Percentiles rank a stretch among this genome's conserved stretches.
These are phyloP conservation scores for Mormoops blainvillei DNA, from an alignment of 2,113 vertebrate species.

Conservation along the genomic window DNA sequence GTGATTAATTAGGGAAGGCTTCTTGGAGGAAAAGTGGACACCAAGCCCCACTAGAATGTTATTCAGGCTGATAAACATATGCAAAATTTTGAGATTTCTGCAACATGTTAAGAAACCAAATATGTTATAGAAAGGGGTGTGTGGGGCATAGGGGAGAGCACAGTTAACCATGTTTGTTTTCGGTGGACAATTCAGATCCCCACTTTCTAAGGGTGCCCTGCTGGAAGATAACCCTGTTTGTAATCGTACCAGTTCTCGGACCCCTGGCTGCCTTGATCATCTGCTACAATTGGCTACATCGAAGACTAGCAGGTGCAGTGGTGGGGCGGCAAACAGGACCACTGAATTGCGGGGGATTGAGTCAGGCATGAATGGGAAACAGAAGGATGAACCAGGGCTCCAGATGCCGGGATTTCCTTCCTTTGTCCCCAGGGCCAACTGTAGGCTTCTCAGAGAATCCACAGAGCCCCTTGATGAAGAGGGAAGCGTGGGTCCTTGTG, in stretches of 20 bases:
- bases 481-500: not conserved
- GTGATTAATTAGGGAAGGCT: not conserved
- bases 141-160: not conserved
- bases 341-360: not conserved
- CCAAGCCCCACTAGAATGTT: not conserved
- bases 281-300: constrained; percentile 74
- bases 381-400: not conserved
- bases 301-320: constrained; percentile 66
- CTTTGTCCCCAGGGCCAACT: not conserved
- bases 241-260: constrained; percentile 60
- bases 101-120: not conserved
- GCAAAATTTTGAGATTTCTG: not conserved
- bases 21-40: not conserved
- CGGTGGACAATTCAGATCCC: constrained; percentile 40
- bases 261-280: constrained; percentile 71
- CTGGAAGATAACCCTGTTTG: constrained; percentile 72
- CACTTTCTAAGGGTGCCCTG: constrained; percentile 74
- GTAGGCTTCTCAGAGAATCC: not conserved
- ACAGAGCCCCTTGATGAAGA: not conserved
- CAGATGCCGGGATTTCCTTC: not conserved
- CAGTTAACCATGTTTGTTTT: not conserved
- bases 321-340: not conserved
- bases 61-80: not conserved
- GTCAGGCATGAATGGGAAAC: not conserved
- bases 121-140: not conserved